Evolutionary conservation across 1,140 invertebrate species (phyloP), one percentile per base, ranked within the genome.

Genomic region (Ooceraea biroi): DNA sequence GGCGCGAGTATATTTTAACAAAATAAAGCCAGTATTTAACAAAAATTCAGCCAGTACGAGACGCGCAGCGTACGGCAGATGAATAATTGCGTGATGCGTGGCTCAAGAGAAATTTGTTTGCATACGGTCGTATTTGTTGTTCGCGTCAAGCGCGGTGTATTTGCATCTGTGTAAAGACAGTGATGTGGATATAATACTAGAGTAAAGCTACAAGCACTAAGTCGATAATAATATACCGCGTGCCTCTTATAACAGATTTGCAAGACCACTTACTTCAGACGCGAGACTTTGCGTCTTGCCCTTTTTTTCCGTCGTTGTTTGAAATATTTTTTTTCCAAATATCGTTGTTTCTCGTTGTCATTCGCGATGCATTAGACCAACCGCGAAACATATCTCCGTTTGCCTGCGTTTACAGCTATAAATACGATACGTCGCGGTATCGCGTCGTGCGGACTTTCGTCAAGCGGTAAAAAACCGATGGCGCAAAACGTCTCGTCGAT

Each of bases 171-270:
- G 76, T 80, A 80, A 44, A 80, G 65, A 57, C 76, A 80, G 50
- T 12, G 76, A 80, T 27, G 76, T 57, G 25, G 76, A 58, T 80
- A 58, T 71, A 71, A 80, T 80, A 46, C 50, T 46, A 80, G 76
- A 80, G 50, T 57, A 71, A 57, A 80, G 76, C 50, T 55, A 69
- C 22, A 63, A 52, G 50, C 65, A 46, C 65, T 71, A 80, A 71
- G 65, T 71, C 76, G 76, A 80, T 80, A 71, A 80, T 71, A 57
- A 69, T 57, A 80, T 57, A 80, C 22, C 65, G 50, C 76, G 11
- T 22, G 76, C 36, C 50, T 80, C 65, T 80, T 46, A 80, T 57
- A 36, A 57, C 30, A 71, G 76, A 80, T 80, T 80, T 44, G 76
- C 76, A 27, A 76, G 73, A 65, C n/a, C 27, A 27, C 19, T 30